phyloP scores from a whole-genome alignment of 2,113 vertebrate genomes.

The Prinia subflava region DNA sequence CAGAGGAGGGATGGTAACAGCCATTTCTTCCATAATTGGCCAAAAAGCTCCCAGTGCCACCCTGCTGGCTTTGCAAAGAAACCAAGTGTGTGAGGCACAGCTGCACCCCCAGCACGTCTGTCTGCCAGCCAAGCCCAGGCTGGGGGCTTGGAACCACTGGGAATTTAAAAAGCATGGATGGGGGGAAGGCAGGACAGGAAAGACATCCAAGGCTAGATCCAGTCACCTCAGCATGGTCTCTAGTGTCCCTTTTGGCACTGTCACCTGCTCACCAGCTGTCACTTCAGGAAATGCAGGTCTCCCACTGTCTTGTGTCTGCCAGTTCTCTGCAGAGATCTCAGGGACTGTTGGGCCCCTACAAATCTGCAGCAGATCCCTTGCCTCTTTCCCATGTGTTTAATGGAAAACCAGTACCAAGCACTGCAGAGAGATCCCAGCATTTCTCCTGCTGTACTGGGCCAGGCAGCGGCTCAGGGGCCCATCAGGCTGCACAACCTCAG shows the following conservation, averaged over 20 bases:
- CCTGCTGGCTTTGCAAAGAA: neutral
- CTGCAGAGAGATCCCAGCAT: neutral
- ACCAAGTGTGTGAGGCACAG: rapidly evolving
- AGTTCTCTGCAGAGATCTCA: neutral
- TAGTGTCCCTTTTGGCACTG: neutral
- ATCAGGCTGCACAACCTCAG: neutral
- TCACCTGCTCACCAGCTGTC: neutral
- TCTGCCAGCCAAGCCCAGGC: neutral
- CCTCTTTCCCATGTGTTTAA: neutral
- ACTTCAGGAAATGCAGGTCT: neutral
- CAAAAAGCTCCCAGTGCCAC: neutral
- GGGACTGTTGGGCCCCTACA: neutral
- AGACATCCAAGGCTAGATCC: neutral
- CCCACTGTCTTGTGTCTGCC: neutral
- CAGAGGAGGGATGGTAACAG: neutral
- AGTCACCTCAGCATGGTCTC: neutral
- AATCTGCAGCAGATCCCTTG: neutral
- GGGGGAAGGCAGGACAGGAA: neutral
- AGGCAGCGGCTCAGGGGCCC: rapidly evolving
- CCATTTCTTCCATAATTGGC: rapidly evolving
- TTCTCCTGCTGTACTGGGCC: neutral
- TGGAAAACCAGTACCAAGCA: neutral
- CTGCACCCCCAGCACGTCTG: neutral
- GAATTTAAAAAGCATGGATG: neutral
- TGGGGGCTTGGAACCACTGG: neutral